Conservation (phyloP, 2,888 invertebrate genomes). For the Habrosyne pyritoides region DNA sequence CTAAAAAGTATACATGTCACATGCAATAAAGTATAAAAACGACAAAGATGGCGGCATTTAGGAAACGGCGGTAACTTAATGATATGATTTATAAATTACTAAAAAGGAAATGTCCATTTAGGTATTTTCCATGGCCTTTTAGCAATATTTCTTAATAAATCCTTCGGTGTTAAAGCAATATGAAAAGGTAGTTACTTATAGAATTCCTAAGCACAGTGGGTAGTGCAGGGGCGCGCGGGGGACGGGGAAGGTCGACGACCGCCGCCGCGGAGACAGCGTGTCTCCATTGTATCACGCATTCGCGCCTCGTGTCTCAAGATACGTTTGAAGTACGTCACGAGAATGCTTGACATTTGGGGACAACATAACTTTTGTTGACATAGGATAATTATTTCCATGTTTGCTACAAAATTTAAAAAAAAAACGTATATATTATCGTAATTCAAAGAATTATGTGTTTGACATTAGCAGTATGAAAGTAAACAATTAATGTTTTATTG, state of each 20-base stretch:
- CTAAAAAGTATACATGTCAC: too few relatives aligned
- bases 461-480: too few relatives aligned
- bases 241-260: constrained; percentile 41
- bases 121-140: neutral
- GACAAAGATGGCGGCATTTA: too few relatives aligned
- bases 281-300: constrained; percentile 34
- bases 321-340: neutral
- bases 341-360: neutral
- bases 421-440: too few relatives aligned
- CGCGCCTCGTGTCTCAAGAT: too few relatives aligned
- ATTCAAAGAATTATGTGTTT: too few relatives aligned
- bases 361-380: too few relatives aligned
- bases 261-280: constrained; percentile 40
- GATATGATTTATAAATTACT: neutral
- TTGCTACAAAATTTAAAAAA: too few relatives aligned
- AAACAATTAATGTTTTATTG: too few relatives aligned
- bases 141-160: constrained; percentile 1
- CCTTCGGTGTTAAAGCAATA: constrained; percentile 16
- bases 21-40: too few relatives aligned
- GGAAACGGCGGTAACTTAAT: neutral
- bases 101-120: neutral
- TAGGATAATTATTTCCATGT: too few relatives aligned
- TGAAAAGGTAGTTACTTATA: constrained; percentile 36
- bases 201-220: constrained; percentile 39
- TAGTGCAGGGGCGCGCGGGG: constrained; percentile 21